Percentiles rank a stretch among this genome's conserved stretches.
Evolutionary conservation across 2,113 vertebrate species (phyloP).

Genomic region (Coracopsis vasa): DNA sequence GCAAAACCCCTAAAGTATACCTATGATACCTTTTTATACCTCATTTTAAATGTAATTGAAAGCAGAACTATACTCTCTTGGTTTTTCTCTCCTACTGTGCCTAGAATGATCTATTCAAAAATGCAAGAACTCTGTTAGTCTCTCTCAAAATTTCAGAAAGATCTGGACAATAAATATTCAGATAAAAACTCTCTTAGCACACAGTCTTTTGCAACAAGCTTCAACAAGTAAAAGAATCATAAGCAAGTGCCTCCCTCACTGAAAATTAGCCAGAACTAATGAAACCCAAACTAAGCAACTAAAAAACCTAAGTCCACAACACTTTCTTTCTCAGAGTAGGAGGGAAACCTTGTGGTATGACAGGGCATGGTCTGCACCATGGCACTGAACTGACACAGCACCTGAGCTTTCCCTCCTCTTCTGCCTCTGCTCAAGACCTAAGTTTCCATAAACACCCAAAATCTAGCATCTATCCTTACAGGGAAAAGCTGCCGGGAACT

Average conservation of each 20-base stretch:
- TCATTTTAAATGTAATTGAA: not conserved
- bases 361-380: not conserved
- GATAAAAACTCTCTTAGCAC: not conserved
- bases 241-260: not conserved
- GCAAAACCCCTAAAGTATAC: not conserved
- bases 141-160: not conserved
- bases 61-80: not conserved
- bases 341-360: not conserved
- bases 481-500: not conserved
- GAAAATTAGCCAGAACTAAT: not conserved
- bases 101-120: not conserved
- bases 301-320: not conserved
- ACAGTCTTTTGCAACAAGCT: not conserved
- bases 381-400: not conserved
- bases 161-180: not conserved
- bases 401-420: not conserved
- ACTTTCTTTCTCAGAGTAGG: not conserved
- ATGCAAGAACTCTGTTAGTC: not conserved
- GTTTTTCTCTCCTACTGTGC: not conserved
- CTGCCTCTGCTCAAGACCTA: not conserved
- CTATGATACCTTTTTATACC: not conserved
- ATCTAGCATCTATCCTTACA: not conserved
- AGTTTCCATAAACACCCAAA: not conserved
- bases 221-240: not conserved
- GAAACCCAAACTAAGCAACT: not conserved